Evolutionary conservation across 2,797 vertebrate genomes (phyloP), one percentile per base, ranked within the genome.

Genomic region (Oryzias dopingdopingensis): DNA sequence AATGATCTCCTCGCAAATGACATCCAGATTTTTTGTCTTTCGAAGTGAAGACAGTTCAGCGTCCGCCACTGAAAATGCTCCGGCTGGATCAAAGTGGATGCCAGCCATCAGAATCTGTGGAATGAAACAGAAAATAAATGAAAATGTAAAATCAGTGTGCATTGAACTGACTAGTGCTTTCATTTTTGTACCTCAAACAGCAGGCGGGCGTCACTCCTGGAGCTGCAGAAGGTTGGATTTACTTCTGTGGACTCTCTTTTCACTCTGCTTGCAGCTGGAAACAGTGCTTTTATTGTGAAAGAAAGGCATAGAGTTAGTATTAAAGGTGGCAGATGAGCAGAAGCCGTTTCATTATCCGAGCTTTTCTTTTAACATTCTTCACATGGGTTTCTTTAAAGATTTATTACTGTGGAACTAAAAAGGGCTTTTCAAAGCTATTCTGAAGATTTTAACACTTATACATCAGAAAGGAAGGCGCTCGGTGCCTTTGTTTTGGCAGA

Each of bases 41-140:
- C 86, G 82, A 20, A 96, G 70, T 1, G 95, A 96, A 69, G 92
- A 89, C 0, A 96, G 88, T 77, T 96, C 95, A 16, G 93, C 90
- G 0, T 96, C 94, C 37, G 81, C 89, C 60, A 96, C 88, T 14
- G 88, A 88, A 75, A 94, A 90, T 29, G 43, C 56, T 24, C 84
- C 81, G 52, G 77, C 71, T 23, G 84, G 74, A 59, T 91, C 83
- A 60, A 96, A 93, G 43, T 89, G 77, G 14, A 93, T 62, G 18
- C 93, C 92, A 4, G 88, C 63, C 59, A 95, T 82, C 66, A 96
- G 87, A 76, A 96, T 93, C 94, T 95, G 17, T n/a, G 40, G 0
- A 16, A 43, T 0, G 15, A 56, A 32, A 42, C 8, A 2, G 29
- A 8, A 42, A 18, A 56, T 2, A 0, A 16, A 41, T 1, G 14